Percentiles rank a stretch among this genome's conserved stretches.
Evolutionary conservation across 2,797 vertebrate genomes (phyloP).

Genomic region (Gouania willdenowi): DNA sequence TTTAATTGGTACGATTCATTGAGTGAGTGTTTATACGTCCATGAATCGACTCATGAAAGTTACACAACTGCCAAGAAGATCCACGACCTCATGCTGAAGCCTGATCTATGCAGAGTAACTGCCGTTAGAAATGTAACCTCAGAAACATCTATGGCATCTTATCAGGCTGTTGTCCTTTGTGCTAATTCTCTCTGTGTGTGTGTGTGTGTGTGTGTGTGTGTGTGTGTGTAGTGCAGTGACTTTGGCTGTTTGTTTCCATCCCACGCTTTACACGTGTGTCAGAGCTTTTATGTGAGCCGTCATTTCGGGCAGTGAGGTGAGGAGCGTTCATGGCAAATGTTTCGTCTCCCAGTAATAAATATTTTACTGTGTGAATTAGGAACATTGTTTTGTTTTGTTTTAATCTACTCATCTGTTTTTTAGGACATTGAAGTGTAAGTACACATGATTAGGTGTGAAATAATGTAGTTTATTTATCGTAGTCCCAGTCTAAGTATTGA

Average conservation of each 20-base stretch:
- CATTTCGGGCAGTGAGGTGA: background rate
- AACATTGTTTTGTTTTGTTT: background rate
- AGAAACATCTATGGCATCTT: background rate
- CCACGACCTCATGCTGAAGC: background rate
- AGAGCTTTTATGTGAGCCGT: slow-evolving; percentile 14
- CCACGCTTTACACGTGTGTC: slow-evolving; percentile 51
- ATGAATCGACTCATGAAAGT: too few species aligned
- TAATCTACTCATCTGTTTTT: too few species aligned
- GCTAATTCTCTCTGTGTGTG: background rate
- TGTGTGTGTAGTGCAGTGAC: slow-evolving; percentile 15
- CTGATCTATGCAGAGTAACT: background rate
- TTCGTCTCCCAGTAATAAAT: slow-evolving; percentile 50
- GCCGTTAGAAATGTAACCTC: slow-evolving; percentile 1
- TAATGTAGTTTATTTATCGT: too few species aligned
- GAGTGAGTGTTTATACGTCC: too few species aligned
- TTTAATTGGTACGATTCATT: too few species aligned
- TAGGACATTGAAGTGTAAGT: too few species aligned
- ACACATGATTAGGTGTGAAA: too few species aligned
- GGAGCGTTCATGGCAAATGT: too few species aligned
- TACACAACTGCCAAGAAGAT: background rate
- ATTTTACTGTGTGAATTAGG: slow-evolving; percentile 38
- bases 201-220: slow-evolving; percentile 14
- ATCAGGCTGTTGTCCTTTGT: background rate
- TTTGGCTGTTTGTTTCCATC: slow-evolving; percentile 52
- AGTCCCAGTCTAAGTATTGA: too few species aligned